These are phyloP conservation scores for Pristionchus arcanus DNA, from an alignment of 2,888 invertebrate genomes.

Conservation along the genomic window DNA sequence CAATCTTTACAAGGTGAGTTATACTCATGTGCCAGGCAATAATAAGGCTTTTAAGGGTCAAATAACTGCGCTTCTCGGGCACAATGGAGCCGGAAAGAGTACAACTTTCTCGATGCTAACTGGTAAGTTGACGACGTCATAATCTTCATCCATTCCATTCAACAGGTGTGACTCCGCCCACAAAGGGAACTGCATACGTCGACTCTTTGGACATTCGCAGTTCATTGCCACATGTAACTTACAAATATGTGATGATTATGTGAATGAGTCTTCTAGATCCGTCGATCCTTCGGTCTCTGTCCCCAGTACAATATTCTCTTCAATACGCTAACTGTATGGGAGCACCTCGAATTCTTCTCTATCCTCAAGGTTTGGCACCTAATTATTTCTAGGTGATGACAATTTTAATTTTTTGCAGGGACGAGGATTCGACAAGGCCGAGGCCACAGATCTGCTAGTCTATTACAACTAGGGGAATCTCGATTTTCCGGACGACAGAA, in stretches of 20 bases:
- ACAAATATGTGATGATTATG: too few species aligned
- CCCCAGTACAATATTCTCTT: constrained; percentile 92
- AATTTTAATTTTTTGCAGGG: too few species aligned
- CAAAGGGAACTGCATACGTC: constrained; percentile 72
- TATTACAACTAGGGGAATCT: too few species aligned
- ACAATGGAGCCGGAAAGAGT: constrained; percentile 93
- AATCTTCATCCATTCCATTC: too few species aligned
- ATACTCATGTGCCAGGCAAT: too few species aligned
- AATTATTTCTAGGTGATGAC: too few species aligned
- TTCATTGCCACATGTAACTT: constrained; percentile 73
- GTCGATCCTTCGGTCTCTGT: constrained; percentile 86
- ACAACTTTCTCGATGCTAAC: constrained; percentile 95
- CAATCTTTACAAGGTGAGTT: constrained; percentile 21
- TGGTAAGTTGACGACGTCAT: constrained; percentile 78
- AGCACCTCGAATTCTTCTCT: constrained; percentile 90
- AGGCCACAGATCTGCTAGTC: constrained; percentile 85
- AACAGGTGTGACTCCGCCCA: constrained; percentile 66
- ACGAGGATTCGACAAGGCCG: constrained; percentile 82
- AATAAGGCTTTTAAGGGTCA: constrained; percentile 82
- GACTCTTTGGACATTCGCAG: constrained; percentile 83
- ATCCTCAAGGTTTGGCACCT: constrained; percentile 80
- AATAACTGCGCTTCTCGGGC: constrained; percentile 85
- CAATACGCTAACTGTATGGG: constrained; percentile 88
- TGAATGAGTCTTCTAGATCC: constrained; percentile 39
- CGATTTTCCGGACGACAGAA: too few species aligned